phyloP scores from a whole-genome alignment of 2,797 vertebrate genomes.

The Acrossocheilus fasciatus region DNA sequence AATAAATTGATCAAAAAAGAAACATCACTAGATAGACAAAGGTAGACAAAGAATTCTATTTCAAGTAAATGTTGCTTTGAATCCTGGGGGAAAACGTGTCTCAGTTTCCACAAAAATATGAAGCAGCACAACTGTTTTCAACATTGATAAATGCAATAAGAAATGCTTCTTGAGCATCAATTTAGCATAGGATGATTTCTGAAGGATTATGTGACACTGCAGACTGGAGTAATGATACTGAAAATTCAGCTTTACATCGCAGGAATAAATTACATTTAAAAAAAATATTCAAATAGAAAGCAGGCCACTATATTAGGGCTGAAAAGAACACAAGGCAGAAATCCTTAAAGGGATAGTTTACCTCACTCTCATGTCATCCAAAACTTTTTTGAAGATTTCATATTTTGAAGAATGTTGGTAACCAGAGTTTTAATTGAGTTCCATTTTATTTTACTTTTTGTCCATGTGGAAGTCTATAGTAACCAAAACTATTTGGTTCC shows the following conservation, averaged over 20 bases:
- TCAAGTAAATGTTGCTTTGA: neutral
- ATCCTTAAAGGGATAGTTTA: neutral
- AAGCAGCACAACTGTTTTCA: neutral
- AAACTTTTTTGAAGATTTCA: neutral
- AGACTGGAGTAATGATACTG: neutral
- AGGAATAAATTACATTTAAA: neutral
- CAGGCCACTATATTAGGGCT: neutral
- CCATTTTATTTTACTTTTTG: neutral
- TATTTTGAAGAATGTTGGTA: neutral
- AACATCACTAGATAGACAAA: neutral
- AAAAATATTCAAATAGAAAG: neutral
- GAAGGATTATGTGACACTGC: neutral
- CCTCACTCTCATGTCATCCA: neutral
- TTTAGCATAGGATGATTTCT: neutral
- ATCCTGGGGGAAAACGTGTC: neutral
- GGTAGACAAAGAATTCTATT: neutral
- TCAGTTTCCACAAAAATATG: neutral
- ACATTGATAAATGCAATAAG: neutral
- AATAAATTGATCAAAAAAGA: neutral
- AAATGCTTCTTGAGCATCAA: neutral
- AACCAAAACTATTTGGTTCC: neutral
- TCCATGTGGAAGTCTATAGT: neutral
- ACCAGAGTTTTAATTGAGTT: neutral
- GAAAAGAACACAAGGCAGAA: neutral
- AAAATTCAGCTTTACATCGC: neutral